Base-by-base conservation (phyloP, 1,140 invertebrate genomes). In the Psix sp. region DNA sequence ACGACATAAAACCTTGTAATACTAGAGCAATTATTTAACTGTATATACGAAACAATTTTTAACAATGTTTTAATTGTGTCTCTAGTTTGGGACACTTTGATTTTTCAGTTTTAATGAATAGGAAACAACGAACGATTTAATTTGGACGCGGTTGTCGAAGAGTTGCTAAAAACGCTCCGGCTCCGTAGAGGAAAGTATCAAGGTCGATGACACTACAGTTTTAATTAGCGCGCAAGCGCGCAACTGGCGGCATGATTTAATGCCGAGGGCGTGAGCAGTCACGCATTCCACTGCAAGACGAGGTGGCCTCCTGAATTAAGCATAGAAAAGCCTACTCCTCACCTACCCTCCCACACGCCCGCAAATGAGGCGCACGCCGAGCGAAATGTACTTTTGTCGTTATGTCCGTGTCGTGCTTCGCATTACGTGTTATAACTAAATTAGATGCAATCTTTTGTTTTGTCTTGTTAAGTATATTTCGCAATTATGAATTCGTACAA, bases 131-230 rank as follows among this genome's bases (percentile, higher is more conserved):
- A n/a, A n/a, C n/a, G n/a, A n/a, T n/a, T n/a, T n/a, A n/a, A n/a
- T n/a, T n/a, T n/a, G n/a, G n/a, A n/a, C n/a, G n/a, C n/a, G n/a
- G n/a, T n/a, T n/a, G n/a, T n/a, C n/a, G n/a, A n/a, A 17, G 11
- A 39, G 15, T 16, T 39, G 5, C 18, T 6, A 46, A 54, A 65
- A 52, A 38, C 31, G 31, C 14, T 9, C 31, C 36, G 21, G 14
- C 14, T 6, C 1, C 3, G 60, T 13, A 5, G 21, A 42, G 42
- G 39, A 10, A 33, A 21, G 33, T 7, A 35, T 67, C 71, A 67
- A 74, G 71, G 71, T 74, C 71, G 71, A 67, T 74, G 71, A 67
- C 71, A 74, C 62, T 74, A 54, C 29, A 62, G 45, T 74, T 73
- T 67, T 67, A 67, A 74, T 74, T 67, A 67, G 62, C 36, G 56